Evolutionary conservation across 2,797 vertebrate genomes (phyloP), one percentile per base, ranked within the genome.

Genomic region (Gymnoscopelus braueri): DNA sequence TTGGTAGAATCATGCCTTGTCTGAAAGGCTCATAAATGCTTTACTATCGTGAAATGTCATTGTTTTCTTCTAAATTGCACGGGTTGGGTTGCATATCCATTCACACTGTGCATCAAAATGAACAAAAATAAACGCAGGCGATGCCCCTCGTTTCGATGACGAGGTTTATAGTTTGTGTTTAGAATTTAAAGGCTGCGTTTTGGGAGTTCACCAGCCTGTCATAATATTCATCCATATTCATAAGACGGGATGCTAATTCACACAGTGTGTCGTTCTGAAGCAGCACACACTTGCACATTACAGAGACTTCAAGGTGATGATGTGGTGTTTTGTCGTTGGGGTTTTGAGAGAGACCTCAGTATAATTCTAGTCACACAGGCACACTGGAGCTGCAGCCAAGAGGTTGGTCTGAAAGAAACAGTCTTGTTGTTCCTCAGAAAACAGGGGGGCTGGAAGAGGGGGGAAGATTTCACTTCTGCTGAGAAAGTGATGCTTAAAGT

Each of bases 281-380:
- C 74, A 72, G 50, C 50, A 56, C 71, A 57, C 66, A 67, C 77
- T 88, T 73, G 60, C 65, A 7, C 78, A 72, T 63, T 67, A 50
- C 2, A 3, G 71, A 77, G 71, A 76, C 77, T 84, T 78, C 61
- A 81, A 84, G 85, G 75, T 80, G 85, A 80, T 71, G 78, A 78
- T 78, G 57, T 50, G 69, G 80, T 53, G n/a, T 81, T 80, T 80
- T 82, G 78, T 85, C 70, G 6, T 61, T 62, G 78, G 82, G 69
- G 82, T 80, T 84, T 76, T 44, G 39, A 44, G 39, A 44, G 70
- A 85, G 87, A 81, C 80, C 84, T 89, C 80, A 81, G 88, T 90
- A 77, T 86, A 85, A 91, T 92, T 87, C 89, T 79, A 87, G 91
- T 90, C 90, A 91, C 89, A 91, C 80, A 86, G 81, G 79, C 84